Base-by-base conservation (phyloP, 2,888 invertebrate species). In the Drosophila flavopinicola region DNA sequence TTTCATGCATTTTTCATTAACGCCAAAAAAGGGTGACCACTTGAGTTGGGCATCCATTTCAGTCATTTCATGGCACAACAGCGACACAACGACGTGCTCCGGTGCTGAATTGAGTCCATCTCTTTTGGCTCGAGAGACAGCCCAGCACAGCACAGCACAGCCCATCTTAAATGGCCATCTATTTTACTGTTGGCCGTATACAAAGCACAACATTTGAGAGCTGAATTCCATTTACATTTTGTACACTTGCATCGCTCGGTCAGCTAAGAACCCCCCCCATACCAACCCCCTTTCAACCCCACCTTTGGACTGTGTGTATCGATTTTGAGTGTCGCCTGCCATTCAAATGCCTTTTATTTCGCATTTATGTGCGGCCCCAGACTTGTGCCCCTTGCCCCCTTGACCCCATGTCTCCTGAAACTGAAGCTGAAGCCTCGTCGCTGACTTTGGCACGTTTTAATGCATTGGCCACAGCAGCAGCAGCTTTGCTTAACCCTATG, bases 1-100 rank as follows among this genome's bases (percentile, higher is more conserved):
- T 87, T 89, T 89, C 88, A 89, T 89, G 88, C 86, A 89, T 89
- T 85, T 89, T 89, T 86, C 87, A 89, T 88, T 80, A 87, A 79
- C 85, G 73, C 69, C 75, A 63, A 69, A 74, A 78, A 61, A 30
- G 64, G 64, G 53, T 71, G 61, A 68, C 59, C 77, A 75, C 58
- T 76, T 57, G 66, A 65, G 35, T 58, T 48, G 45, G 53, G 52
- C 47, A 60, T 29, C 45, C 68, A 67, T 67, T 73, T 73, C 47
- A 60, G 25, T 41, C 68, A 67, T 67, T 73, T 73, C 39, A 65
- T 30, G 42, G 47, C 44, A 42, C 25, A 68, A 37, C 42, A 66
- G 25, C 51, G 41, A 49, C 44, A 59, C 37, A 35, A 30, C 57
- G 39, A 57, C 47, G 58, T 48, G 37, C 48, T 66, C 47, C 4